Percentiles rank a stretch among this genome's conserved stretches.
phyloP scores from a whole-genome alignment of 2,888 invertebrate genomes.

The Bunonema sp. region DNA sequence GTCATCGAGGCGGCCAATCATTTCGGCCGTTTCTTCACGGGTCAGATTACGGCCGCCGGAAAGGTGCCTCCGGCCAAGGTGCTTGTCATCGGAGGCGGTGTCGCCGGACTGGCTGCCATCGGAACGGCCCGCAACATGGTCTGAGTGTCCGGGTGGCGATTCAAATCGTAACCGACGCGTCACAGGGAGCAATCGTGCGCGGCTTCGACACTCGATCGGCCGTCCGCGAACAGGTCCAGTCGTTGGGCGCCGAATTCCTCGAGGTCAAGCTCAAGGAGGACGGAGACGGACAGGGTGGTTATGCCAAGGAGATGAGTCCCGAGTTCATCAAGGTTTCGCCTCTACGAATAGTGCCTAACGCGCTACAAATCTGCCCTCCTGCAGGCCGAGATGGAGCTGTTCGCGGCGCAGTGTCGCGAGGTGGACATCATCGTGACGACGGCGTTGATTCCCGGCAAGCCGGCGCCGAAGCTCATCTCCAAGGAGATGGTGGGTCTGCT shows the following conservation, averaged over 20 bases:
- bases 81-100: slow-evolving; percentile 72
- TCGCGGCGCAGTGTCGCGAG: slow-evolving; percentile 69
- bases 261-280: slow-evolving; percentile 18
- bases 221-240: slow-evolving; percentile 69
- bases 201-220: slow-evolving; percentile 73
- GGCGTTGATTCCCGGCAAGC: slow-evolving; percentile 72
- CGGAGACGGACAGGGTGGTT: slow-evolving; percentile 56
- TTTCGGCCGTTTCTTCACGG: slow-evolving; percentile 76
- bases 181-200: slow-evolving; percentile 65
- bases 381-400: slow-evolving; percentile 66
- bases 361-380: slow-evolving; percentile 40
- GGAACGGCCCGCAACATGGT: slow-evolving; percentile 68
- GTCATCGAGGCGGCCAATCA: slow-evolving; percentile 74
- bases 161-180: no score
- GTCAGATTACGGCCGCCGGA: slow-evolving; percentile 75
- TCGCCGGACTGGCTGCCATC: slow-evolving; percentile 70
- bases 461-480: slow-evolving; percentile 64
- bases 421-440: slow-evolving; percentile 76
- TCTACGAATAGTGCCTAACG: no score
- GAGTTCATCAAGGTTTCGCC: slow-evolving; percentile 60
- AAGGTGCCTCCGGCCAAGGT: slow-evolving; percentile 70
- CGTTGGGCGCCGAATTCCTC: slow-evolving; percentile 72
- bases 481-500: slow-evolving; percentile 66
- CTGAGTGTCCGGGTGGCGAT: no score
- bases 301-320: slow-evolving; percentile 71